phyloP scores from a whole-genome alignment of 2,797 vertebrate species.

The Poliocrania exsul region DNA sequence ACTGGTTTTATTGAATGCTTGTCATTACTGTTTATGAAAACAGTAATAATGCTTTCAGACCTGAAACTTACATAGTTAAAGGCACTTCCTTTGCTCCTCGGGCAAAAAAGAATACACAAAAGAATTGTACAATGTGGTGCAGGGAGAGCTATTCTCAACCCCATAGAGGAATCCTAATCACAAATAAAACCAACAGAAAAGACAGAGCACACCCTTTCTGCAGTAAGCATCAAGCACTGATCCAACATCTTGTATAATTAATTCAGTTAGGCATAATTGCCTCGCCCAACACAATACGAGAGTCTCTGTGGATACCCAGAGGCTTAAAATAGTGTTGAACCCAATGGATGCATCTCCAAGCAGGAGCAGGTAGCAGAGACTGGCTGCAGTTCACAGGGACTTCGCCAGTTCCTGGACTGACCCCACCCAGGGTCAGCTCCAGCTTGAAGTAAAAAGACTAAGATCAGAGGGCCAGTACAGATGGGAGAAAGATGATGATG shows the following conservation, averaged over 20 bases:
- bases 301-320: neutral
- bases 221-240: neutral
- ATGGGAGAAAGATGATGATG: neutral
- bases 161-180: neutral
- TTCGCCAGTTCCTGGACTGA: neutral
- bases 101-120: neutral
- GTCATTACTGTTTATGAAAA: neutral
- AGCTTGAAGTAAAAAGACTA: neutral
- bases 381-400: neutral
- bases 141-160: neutral
- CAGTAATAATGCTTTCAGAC: neutral
- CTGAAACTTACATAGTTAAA: neutral
- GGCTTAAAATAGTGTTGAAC: neutral
- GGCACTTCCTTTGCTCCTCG: neutral
- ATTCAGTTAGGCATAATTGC: neutral
- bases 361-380: neutral
- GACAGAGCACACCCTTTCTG: neutral
- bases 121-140: fast-evolving
- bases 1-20: neutral
- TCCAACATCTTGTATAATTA: neutral
- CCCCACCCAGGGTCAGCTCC: fast-evolving
- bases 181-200: neutral
- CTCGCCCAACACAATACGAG: fast-evolving
- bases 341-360: neutral
- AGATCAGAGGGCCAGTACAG: neutral